These are phyloP conservation scores for Pollimyrus isidori DNA, from an alignment of 2,113 vertebrate genomes.

Conservation along the genomic window DNA sequence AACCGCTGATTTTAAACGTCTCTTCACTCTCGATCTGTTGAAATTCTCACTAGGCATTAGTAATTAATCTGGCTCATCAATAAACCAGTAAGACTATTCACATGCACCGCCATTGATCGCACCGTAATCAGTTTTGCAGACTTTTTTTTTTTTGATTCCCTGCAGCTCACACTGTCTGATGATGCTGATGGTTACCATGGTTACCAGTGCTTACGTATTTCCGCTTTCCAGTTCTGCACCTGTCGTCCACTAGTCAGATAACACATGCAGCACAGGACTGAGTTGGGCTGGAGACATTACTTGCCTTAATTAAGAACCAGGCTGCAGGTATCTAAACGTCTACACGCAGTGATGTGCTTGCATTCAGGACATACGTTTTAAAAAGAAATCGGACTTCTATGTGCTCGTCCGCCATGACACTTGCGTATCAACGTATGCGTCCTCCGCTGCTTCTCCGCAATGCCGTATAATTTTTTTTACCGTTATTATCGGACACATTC, in stretches of 20 bases:
- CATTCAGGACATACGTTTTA: neutral
- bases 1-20: neutral
- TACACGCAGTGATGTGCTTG: neutral
- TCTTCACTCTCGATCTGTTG: neutral
- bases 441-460: neutral
- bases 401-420: neutral
- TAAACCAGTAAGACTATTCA: neutral
- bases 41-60: neutral
- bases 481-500: neutral
- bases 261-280: neutral
- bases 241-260: neutral
- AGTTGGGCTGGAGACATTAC: neutral
- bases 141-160: neutral
- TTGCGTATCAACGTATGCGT: neutral
- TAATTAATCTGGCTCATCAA: neutral
- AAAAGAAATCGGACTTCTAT: neutral
- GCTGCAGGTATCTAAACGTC: neutral
- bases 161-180: neutral
- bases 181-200: neutral
- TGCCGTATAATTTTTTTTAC: neutral
- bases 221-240: neutral
- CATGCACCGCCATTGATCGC: neutral
- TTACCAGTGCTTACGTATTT: neutral
- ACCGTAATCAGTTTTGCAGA: neutral
- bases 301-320: neutral